Base-by-base conservation (phyloP, 2,797 vertebrate genomes). In the Halcyon badia region DNA sequence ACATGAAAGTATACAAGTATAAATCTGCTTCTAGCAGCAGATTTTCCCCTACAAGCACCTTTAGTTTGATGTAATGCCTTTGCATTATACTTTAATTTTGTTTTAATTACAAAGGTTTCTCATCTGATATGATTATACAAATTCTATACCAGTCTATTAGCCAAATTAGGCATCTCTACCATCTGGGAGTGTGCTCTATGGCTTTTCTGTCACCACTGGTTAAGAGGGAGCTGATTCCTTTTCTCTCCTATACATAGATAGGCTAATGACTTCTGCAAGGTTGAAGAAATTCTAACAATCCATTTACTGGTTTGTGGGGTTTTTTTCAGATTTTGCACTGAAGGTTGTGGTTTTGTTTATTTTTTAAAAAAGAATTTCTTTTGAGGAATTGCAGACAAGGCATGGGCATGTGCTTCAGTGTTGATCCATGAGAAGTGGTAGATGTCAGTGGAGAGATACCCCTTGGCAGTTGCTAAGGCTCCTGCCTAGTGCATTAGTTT, bases 31-130 rank as follows among this genome's bases (percentile, higher is more conserved):
- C 83, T 77, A 20, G 77, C 78, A 77, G 39, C 9, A 11, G 49
- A 9, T 89, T 92, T 89, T 68, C 85, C 56, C 73, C 20, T 64
- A 39, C 42, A 33, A 68, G 37, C n/a, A 28, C 91, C 51, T 95
- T 91, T 65, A 73, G 56, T 83, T 79, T 84, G 57, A 57, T 73
- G 70, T 57, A 87, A 61, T 73, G 73, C 42, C 52, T 75, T 88
- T 64, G 28, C 54, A 33, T 73, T 71, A 42, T 41, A 35, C 49
- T 86, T 83, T 49, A 56, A 31, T 87, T 90, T 92, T 62, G 25
- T 44, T 89, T 84, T 82, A 82, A 78, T 90, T 88, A 70, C 52
- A 73, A 69, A 37, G 6, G 14, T 83, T 93, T 92, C 52, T 90
- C 70, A 70, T 79, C 64, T 83, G 46, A 42, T 90, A 31, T 64